Evolutionary conservation across 2,113 vertebrate species (phyloP), one percentile per base, ranked within the genome.

Genomic region (Gnathonemus longibarbis): DNA sequence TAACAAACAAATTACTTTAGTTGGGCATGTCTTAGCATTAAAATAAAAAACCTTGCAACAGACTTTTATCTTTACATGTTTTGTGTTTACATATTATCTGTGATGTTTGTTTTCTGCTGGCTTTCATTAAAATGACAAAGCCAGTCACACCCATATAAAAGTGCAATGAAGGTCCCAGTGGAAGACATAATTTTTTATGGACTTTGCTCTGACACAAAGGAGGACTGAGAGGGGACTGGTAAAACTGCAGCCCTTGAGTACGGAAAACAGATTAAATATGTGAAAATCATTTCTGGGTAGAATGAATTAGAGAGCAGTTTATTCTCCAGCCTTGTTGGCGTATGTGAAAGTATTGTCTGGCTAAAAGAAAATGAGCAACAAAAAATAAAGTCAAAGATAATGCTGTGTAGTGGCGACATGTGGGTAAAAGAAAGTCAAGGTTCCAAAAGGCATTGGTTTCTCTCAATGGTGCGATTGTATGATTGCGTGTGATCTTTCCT

Each of bases 401-500:
- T 50, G 49, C 50, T 87, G 49, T 21, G 5, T 21, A 19, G 7
- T 21, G 17, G 86, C 13, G 0, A 4, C 83, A 48, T 24, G 3
- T 84, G 24, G 3, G 46, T 52, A 77, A 89, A 89, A 5, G 66
- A 77, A 56, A 19, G 74, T 62, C 84, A 74, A 85, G 89, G 88
- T 88, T 92, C 91, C 90, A 83, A 46, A 13, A 85, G 87, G 52
- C 45, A 45, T 42, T 90, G 21, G 39, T 53, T 66, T 88, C 35
- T 84, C 85, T 92, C 91, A 93, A 90, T 91, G 89, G 90, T 90
- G 86, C 88, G 91, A 91, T 88, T 93, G 90, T 89, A 31, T 31
- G 31, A 31, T 31, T 31, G 31, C 21, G 77, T 52, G 11, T 83
- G 62, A 27, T 17, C 80, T 87, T 66, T 74, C 87, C 88, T 70